Evolutionary conservation across 2,113 vertebrate species (phyloP), one percentile per base, ranked within the genome.

Genomic region (Formicarius rufipectus): DNA sequence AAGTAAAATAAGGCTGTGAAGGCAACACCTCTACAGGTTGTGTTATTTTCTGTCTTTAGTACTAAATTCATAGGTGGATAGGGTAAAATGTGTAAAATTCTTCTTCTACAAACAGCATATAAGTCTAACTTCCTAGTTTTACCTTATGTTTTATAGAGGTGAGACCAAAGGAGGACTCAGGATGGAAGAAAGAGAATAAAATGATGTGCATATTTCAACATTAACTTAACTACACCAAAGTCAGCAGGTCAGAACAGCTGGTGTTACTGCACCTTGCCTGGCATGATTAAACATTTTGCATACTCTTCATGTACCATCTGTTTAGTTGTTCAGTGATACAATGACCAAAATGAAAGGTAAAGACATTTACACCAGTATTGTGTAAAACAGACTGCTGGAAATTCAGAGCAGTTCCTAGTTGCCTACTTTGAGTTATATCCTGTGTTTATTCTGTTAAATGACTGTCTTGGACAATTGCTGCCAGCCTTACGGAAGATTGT

Each of bases 221-320:
- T 79, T 92, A 39, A 63, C 33, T 88, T 53, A 44, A 91, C 72
- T 93, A 64, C 64, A 44, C 25, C 78, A 94, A 96, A 93, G 94
- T 97, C 93, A 93, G 66, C 71, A 94, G 96, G 79, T 92, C 77
- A 67, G 66, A 91, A 53, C 86, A 97, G 88, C 92, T 95, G 94
- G 73, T 93, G 37, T 77, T 42, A 22, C 83, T 66, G 13, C 69
- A 91, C 83, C 79, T 89, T 95, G 58, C n/a, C 62, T 20, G 35
- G 67, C 44, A 56, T 86, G 49, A 90, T 95, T 75, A 96, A 93
- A 77, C 91, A 35, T 87, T 96, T 89, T 95, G 67, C 63, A 39
- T 76, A 76, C 84, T 93, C 42, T 8, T 71, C 52, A 50, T 80
- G 55, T 77, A 17, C 95, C 94, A 75, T 97, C 95, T 95, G 93